Conservation (phyloP, 2,113 vertebrate species). For the Paralichthys olivaceus region DNA sequence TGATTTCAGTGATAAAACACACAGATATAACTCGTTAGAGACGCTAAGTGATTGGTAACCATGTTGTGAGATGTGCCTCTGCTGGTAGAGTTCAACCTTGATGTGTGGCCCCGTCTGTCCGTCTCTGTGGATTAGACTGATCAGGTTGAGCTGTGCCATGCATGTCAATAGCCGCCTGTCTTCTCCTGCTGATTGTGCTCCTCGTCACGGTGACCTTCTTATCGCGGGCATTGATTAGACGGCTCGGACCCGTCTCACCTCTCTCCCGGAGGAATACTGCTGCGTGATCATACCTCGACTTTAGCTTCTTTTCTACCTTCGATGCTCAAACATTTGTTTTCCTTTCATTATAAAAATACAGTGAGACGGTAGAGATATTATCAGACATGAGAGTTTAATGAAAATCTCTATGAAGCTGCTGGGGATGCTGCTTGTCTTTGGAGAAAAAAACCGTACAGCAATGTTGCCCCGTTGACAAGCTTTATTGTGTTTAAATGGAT, state of each 20-base stretch:
- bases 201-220: constrained; percentile 44
- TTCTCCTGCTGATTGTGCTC: constrained; percentile 44
- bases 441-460: background rate
- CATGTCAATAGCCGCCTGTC: constrained; percentile 55
- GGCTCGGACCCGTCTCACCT: constrained; percentile 34
- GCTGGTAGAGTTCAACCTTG: constrained; percentile 34
- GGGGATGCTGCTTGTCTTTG: background rate
- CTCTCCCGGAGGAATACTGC: background rate
- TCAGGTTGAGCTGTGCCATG: constrained; percentile 36
- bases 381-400: background rate
- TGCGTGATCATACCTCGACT: background rate
- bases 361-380: background rate
- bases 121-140: constrained; percentile 23
- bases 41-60: constrained; percentile 8
- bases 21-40: background rate
- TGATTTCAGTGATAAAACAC: background rate
- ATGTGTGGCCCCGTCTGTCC: constrained; percentile 15
- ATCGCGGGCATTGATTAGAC: constrained; percentile 42
- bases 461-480: constrained; percentile 17
- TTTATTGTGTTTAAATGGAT: constrained; percentile 48
- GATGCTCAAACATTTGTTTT: background rate
- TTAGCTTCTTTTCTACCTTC: background rate
- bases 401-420: constrained; percentile 15
- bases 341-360: background rate
- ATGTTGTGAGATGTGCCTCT: background rate